phyloP scores from a whole-genome alignment of 2,113 vertebrate genomes.

The Circaetus cinerascens region DNA sequence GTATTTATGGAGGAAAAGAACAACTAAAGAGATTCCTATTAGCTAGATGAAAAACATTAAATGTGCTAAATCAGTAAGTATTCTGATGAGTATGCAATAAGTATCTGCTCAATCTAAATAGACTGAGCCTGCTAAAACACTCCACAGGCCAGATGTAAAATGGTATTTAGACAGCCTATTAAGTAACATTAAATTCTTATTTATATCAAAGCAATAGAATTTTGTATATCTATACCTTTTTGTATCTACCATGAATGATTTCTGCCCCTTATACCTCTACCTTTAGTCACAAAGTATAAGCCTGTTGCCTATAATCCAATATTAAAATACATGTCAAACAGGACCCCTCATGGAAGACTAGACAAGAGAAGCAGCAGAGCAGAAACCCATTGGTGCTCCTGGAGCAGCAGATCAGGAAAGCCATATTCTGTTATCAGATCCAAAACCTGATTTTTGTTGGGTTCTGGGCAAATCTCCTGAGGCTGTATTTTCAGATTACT shows the following conservation, averaged over 20 bases:
- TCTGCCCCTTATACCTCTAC: neutral
- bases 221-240: neutral
- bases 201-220: neutral
- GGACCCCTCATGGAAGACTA: neutral
- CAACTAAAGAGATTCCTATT: neutral
- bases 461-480: neutral
- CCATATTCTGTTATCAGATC: neutral
- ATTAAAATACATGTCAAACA: neutral
- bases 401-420: neutral
- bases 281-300: neutral
- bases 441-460: neutral
- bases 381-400: neutral
- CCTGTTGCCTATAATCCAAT: neutral
- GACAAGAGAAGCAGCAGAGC: neutral
- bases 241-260: neutral
- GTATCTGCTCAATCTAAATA: neutral
- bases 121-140: neutral
- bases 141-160: neutral
- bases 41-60: neutral
- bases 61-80: conserved; percentile 2
- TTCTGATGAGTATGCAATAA: neutral
- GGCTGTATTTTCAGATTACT: neutral
- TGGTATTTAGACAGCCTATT: neutral
- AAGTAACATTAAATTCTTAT: neutral
- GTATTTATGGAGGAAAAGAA: neutral